A percentile compares a stretch with the other conserved stretches of the same genome.
Conservation (phyloP, 2,113 vertebrate genomes). For the Madoqua kirkii region DNA sequence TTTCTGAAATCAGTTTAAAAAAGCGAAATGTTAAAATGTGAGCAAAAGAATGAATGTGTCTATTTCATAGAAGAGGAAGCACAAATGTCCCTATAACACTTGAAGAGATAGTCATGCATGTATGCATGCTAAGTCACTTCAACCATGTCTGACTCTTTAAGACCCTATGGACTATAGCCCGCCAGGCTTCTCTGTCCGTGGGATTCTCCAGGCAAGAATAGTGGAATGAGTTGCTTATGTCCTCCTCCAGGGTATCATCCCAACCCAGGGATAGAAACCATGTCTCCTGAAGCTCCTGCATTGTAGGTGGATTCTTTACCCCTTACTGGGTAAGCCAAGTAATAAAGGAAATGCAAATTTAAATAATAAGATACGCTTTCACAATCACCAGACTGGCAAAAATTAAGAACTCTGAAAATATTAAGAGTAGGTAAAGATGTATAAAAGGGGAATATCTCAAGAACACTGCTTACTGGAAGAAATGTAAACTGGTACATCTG, state of each 20-base stretch:
- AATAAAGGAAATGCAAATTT: neutral
- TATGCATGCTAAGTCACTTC: neutral
- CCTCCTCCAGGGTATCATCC: neutral
- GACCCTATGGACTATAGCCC: neutral
- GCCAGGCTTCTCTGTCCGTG: neutral
- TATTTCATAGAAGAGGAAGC: neutral
- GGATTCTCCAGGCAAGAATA: neutral
- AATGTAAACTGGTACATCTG: neutral
- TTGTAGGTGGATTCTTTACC: neutral
- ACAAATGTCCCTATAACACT: neutral
- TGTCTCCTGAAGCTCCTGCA: neutral
- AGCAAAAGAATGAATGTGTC: neutral
- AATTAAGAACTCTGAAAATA: slow-evolving; percentile 1
- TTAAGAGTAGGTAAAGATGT: neutral
- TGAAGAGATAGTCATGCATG: neutral
- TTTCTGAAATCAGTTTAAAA: neutral
- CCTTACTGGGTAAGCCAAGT: neutral
- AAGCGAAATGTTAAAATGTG: slow-evolving; percentile 15
- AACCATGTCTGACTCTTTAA: neutral
- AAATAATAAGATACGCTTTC: neutral
- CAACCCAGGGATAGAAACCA: neutral
- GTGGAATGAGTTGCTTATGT: neutral
- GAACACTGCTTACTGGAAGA: neutral
- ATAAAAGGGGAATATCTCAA: neutral
- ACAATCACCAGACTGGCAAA: neutral